Percentiles rank a stretch among this genome's conserved stretches.
Conservation (phyloP, 2,888 invertebrate genomes). For the Cloeon dipterum region DNA sequence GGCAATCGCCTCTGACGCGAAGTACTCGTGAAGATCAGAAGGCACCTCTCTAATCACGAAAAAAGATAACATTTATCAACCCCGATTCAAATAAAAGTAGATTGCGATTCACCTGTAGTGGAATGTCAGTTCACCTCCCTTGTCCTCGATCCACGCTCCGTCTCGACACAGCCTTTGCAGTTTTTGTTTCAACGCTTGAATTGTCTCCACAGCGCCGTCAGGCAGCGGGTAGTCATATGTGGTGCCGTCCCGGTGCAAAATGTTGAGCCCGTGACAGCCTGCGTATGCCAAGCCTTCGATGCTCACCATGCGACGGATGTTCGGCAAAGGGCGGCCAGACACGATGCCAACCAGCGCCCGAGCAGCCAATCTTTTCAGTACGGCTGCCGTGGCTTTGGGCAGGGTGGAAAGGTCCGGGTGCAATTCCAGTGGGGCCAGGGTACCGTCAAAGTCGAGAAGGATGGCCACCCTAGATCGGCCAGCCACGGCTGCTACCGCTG, state of each 20-base stretch:
- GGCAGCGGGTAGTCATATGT: slow-evolving; percentile 20
- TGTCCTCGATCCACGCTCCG: slow-evolving; percentile 22
- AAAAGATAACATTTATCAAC: too few species aligned
- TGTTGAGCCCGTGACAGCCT: slow-evolving; percentile 21
- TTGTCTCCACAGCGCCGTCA: slow-evolving; percentile 17
- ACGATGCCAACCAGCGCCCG: slow-evolving; percentile 20
- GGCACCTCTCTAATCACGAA: too few species aligned
- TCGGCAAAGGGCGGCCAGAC: slow-evolving; percentile 18
- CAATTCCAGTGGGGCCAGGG: slow-evolving; percentile 18
- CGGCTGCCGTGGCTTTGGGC: slow-evolving; percentile 17
- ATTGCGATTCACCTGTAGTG: slow-evolving; percentile 18
- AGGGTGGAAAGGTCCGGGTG: slow-evolving; percentile 19
- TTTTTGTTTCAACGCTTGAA: slow-evolving; percentile 14
- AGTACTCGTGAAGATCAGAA: too few species aligned
- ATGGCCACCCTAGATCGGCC: slow-evolving; percentile 12
- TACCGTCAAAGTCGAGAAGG: slow-evolving; percentile 22
- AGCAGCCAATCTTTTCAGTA: slow-evolving; percentile 16
- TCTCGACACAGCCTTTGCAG: slow-evolving; percentile 17
- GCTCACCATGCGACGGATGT: slow-evolving; percentile 18
- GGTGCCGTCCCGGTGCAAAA: slow-evolving; percentile 20
- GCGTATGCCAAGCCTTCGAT: slow-evolving; percentile 20
- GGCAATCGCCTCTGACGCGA: slow-evolving; percentile 15
- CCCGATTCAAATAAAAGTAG: slow-evolving; percentile 12
- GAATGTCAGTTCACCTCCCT: slow-evolving; percentile 18
- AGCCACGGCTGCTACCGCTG: neutral